phyloP scores from a whole-genome alignment of 1,140 invertebrate species.

The Hyles euphorbiae region DNA sequence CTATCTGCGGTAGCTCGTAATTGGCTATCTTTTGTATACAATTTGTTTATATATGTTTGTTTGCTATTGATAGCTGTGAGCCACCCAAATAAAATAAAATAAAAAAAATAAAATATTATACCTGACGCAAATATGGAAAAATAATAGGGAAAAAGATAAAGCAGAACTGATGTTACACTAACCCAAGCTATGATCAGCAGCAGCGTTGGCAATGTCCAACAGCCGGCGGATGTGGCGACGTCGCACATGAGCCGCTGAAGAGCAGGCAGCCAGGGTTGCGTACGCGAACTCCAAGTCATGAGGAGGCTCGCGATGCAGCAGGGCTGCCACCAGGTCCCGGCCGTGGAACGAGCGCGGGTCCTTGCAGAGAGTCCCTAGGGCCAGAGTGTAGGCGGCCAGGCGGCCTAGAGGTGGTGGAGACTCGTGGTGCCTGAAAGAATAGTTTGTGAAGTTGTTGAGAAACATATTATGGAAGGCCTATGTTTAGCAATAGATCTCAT shows the following conservation, averaged over 20 bases:
- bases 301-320: conserved; percentile 83
- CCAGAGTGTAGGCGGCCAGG: conserved; percentile 84
- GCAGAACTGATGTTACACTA: too few relatives aligned
- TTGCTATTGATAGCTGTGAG: too few relatives aligned
- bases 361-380: conserved; percentile 85
- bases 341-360: conserved; percentile 89
- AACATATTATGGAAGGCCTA: background rate
- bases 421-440: conserved; percentile 77
- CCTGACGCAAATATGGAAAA: too few relatives aligned
- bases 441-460: background rate
- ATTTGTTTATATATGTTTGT: too few relatives aligned
- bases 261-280: conserved; percentile 79
- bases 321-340: conserved; percentile 84
- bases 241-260: conserved; percentile 86
- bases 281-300: conserved; percentile 83
- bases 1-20: too few relatives aligned
- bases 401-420: conserved; percentile 83
- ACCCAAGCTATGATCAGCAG: conserved; percentile 86
- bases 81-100: too few relatives aligned
- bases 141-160: too few relatives aligned
- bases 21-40: too few relatives aligned
- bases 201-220: conserved; percentile 84
- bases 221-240: conserved; percentile 86
- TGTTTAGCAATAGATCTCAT: too few relatives aligned
- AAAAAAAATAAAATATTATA: too few relatives aligned